Base-by-base conservation (phyloP, 2,888 invertebrate genomes). In the Sarcophaga carnaria region DNA sequence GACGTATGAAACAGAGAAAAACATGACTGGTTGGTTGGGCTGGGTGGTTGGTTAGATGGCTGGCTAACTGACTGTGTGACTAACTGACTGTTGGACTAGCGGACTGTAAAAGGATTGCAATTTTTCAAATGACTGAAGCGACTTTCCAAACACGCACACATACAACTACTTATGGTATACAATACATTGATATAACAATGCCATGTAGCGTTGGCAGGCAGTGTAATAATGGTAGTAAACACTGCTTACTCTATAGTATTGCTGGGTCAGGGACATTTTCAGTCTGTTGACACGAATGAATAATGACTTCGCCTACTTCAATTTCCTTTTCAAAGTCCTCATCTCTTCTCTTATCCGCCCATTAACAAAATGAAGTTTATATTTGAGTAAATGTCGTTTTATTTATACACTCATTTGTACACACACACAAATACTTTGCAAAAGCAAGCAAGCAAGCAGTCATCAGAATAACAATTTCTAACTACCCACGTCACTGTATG, bases 281-380 rank as follows among this genome's bases (percentile, higher is more conserved):
- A 81, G 87, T 82, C 84, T 87, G 84, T 87, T 87, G 81, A 87
- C 84, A 87, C 76, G 79, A 84, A 87, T 84, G 84, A 81, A 76
- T 84, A 87, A 87, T 81, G 78, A 81, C 72, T 80, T 83, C 45
- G 77, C 83, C 83, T 72, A 82, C 74, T 77, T 78, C 70, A 63
- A 25, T 85, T 85, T 54, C 17, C 59, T 59, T 17, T 49, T 8
- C 5, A 37, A 37, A 37, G 14, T 14, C 4, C 17, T 54, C 14
- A 12, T 14, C 54, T 14, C 54, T 54, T 17, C 54, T 25, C 25
- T 54, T 20, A 59, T 17, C 54, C 54, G 17, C 14, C 54, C 17
- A 54, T 54, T 54, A 54, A 54, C 12, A 12, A 54, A 54, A 54
- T 54, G n/a, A 14, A 74, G 75, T 60, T 17, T 20, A 37, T 22